Evolutionary conservation across 2,113 vertebrate species (phyloP).

Genomic region (Chunga burmeisteri): DNA sequence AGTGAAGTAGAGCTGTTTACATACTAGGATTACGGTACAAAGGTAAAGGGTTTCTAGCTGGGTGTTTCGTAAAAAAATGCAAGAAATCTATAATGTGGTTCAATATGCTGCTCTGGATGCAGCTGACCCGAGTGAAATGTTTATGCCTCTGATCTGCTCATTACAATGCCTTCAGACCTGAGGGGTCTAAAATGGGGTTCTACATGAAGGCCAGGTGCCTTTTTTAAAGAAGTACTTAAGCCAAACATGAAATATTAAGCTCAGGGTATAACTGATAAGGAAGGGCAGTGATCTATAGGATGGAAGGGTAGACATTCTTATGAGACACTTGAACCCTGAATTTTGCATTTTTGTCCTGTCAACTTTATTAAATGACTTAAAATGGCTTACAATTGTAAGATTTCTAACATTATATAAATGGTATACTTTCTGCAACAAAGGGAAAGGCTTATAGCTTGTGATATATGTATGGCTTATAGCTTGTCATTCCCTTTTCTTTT

Average conservation of each 20-base stretch:
- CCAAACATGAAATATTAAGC: background rate
- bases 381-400: background rate
- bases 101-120: background rate
- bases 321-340: background rate
- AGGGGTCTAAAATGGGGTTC: background rate
- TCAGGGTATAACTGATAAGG: background rate
- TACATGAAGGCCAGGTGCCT: background rate
- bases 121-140: background rate
- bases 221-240: background rate
- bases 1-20: background rate
- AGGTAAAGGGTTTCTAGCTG: background rate
- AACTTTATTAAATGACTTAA: background rate
- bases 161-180: background rate
- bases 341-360: background rate
- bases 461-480: background rate
- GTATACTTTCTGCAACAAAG: background rate
- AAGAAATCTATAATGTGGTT: background rate
- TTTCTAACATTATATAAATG: background rate
- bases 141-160: background rate
- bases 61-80: background rate
- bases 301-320: background rate
- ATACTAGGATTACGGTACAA: background rate
- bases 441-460: background rate
- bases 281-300: background rate
- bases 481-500: background rate